Base-by-base conservation (phyloP, 2,797 vertebrate species). In the Tauraco hartlaubi region DNA sequence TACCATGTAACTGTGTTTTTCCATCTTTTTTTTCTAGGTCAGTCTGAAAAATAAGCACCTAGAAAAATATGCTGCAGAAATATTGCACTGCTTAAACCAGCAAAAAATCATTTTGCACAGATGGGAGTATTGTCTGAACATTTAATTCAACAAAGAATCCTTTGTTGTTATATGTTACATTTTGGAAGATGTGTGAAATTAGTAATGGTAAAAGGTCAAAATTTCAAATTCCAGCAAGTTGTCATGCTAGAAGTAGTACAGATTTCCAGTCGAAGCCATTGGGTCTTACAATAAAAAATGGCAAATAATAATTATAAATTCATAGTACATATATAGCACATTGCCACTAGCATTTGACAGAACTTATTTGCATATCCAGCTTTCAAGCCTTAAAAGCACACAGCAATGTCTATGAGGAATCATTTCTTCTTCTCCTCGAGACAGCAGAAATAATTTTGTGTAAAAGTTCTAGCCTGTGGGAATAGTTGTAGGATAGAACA, bases 301-400 rank as follows among this genome's bases (percentile, higher is more conserved):
- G 1, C 7, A 92, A 96, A 79, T 12, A 92, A n/a, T 67, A 83
- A 84, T 86, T 90, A 48, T 26, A 73, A 81, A 88, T 94, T 85
- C 85, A 55, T 66, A 72, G 15, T 44, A 55, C 3, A 8, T 58
- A 18, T 51, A 39, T 29, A 59, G n/a, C 26, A 67, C 19, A 39
- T 67, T 64, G 31, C 41, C 61, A 56, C 10, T 29, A 58, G 13
- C 28, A 17, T 56, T 91, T 81, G 31, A 63, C 17, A 48, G 51
- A 82, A 89, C 2, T 1, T 48, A 35, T 92, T 88, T 92, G 43
- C 63, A 85, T 71, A 89, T 35, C 15, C 28, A 78, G 10, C 18
- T 85, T 90, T 73, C 35, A 93, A 51, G 52, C 4, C 28, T 84
- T 88, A 82, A 63, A 88, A 66, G 6, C 11, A 75, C 21, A 54